Base-by-base conservation (phyloP, 2,797 vertebrate species). In the Vireo griseus region DNA sequence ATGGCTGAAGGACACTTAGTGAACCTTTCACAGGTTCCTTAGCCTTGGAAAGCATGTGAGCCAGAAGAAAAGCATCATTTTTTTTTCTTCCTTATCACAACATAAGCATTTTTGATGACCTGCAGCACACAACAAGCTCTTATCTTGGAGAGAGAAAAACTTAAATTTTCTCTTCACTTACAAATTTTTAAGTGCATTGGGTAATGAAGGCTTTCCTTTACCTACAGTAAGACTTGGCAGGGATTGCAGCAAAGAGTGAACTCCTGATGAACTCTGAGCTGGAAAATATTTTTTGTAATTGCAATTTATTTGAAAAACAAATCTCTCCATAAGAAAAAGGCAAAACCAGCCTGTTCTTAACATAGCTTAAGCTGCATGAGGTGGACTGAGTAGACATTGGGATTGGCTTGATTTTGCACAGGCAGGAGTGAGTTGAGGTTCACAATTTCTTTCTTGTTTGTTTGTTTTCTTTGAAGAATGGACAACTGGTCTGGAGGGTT, bases 401-500 rank as follows among this genome's bases (percentile, higher is more conserved):
- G 3, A 19, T 39, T 44, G 61, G 50, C 18, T 44, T 29, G 26
- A 16, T 65, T 72, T 79, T 77, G 57, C 22, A 40, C 13, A n/a
- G 58, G 39, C 22, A 35, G 44, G 10, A 74, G 16, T 2, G 13
- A 10, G 26, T 11, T 57, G 65, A 84, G 35, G 17, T 77, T 92
- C n/a, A 61, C 6, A 1, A 26, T 86, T 79, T 28, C 13, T 29
- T 67, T 20, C 39, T 42, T 92, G 37, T 13, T 72, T n/a, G 5
- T 47, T 58, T 68, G 42, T 26, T 52, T 35, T 51, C 39, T 96
- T 68, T 94, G 71, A 96, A 99, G 99, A 99, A 92, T 99, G 99
- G 99, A 96, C 98, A 91, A 20, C 98, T 7, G 99, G 99, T 67
- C 98, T 98, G 29, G 99, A 99, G 29, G 99, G 99, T 18, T 99